A percentile compares a stretch with the other conserved stretches of the same genome.
Conservation (phyloP, 2,797 vertebrate genomes). For the Tauraco hartlaubi region DNA sequence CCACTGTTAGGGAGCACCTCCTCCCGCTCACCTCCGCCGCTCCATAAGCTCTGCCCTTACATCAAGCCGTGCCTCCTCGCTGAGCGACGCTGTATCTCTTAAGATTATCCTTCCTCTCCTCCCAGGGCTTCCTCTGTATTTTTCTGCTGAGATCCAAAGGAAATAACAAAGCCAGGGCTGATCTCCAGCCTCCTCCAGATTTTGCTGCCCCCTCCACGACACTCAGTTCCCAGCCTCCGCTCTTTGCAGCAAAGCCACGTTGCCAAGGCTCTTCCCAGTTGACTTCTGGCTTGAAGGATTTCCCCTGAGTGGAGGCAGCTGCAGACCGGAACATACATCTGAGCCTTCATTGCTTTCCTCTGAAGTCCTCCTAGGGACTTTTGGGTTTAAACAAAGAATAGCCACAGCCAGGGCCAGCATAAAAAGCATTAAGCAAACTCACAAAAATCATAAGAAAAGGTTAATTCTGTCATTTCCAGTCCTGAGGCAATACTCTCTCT, state of each 20-base stretch:
- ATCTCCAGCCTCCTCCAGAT: not conserved
- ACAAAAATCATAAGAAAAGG: not conserved
- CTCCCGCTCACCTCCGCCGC: not conserved
- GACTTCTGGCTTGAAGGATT: not conserved
- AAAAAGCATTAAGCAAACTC: not conserved
- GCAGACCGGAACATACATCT: not conserved
- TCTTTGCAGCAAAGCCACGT: not conserved
- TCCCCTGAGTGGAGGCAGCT: not conserved
- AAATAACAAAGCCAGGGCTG: not conserved
- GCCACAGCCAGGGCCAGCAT: not conserved
- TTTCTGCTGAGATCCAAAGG: not conserved
- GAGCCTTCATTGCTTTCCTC: not conserved
- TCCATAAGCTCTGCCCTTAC: not conserved
- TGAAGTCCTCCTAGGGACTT: not conserved
- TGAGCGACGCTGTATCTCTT: not conserved
- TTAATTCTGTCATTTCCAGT: not conserved
- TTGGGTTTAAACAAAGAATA: not conserved
- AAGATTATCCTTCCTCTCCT: not conserved
- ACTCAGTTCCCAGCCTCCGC: not conserved
- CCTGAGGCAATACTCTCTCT: not conserved
- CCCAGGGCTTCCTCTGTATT: not conserved
- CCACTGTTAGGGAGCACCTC: not conserved
- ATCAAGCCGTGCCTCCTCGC: not conserved
- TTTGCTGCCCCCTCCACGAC: accelerated
- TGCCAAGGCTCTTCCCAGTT: not conserved